Percentiles rank a stretch among this genome's conserved stretches.
These are phyloP conservation scores for Darevskia nairensis DNA, from an alignment of 2,797 vertebrate genomes.

Conservation along the genomic window DNA sequence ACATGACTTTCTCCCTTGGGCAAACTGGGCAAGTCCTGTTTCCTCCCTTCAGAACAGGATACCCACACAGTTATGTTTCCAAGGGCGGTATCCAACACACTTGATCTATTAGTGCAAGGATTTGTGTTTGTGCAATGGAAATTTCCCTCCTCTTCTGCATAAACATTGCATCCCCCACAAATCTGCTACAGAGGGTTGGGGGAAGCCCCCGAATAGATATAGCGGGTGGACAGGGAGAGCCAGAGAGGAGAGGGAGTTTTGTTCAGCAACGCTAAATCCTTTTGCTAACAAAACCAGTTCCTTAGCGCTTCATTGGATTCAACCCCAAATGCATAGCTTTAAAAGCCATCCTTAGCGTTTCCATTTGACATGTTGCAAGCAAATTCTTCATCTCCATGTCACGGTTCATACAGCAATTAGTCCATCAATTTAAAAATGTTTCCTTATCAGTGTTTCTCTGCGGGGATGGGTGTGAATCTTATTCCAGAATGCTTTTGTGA, in stretches of 20 bases:
- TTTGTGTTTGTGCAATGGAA: too few species aligned
- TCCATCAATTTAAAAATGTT: neutral
- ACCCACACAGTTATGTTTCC: neutral
- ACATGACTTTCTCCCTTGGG: neutral
- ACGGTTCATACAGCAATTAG: neutral
- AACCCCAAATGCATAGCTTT: neutral
- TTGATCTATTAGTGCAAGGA: too few species aligned
- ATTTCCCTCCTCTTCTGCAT: too few species aligned
- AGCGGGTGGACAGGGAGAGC: too few species aligned
- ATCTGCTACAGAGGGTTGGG: too few species aligned
- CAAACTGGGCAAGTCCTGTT: neutral
- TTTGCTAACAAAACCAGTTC: too few species aligned
- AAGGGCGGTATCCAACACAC: too few species aligned
- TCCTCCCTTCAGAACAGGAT: neutral
- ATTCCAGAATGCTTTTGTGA: constrained; percentile 1
- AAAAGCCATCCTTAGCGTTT: neutral
- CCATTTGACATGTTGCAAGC: neutral
- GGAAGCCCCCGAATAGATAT: too few species aligned
- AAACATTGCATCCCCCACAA: too few species aligned
- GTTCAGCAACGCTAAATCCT: too few species aligned
- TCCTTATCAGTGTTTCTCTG: neutral
- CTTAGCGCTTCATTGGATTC: too few species aligned
- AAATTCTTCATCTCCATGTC: neutral
- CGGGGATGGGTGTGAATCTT: neutral
- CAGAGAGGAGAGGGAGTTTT: too few species aligned